Evolutionary conservation across 2,113 vertebrate genomes (phyloP).

Genomic region (Pachypanchax playfairii): DNA sequence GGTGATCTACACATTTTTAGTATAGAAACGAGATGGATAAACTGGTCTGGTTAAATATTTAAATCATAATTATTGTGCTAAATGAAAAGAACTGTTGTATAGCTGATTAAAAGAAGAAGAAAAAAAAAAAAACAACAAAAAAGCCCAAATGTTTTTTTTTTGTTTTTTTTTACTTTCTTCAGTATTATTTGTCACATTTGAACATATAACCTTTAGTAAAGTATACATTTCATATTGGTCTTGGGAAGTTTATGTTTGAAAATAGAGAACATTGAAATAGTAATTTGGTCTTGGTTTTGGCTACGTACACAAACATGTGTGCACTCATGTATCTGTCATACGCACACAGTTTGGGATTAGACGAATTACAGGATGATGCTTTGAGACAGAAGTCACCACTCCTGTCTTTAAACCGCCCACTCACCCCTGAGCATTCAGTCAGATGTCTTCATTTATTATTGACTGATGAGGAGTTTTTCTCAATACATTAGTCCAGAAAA

Average conservation of each 20-base stretch:
- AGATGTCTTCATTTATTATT: constrained; percentile 70
- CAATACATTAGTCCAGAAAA: constrained; percentile 65
- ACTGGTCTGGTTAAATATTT: too few relatives aligned
- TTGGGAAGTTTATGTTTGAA: too few relatives aligned
- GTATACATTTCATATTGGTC: too few relatives aligned
- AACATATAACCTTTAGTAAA: too few relatives aligned
- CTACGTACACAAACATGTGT: neutral
- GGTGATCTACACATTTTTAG: neutral
- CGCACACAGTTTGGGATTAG: neutral
- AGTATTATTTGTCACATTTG: too few relatives aligned
- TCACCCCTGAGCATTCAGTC: constrained; percentile 17
- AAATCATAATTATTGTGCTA: too few relatives aligned
- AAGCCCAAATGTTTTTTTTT: too few relatives aligned
- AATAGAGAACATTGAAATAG: too few relatives aligned
- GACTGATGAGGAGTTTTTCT: constrained; percentile 52
- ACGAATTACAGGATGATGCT: constrained; percentile 19
- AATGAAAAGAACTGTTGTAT: too few relatives aligned
- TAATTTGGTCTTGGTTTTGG: neutral
- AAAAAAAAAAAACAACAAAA: too few relatives aligned
- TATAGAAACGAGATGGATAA: neutral
- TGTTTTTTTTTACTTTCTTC: too few relatives aligned
- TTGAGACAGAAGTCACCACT: neutral
- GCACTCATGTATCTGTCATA: neutral
- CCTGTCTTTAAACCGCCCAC: constrained; percentile 14
- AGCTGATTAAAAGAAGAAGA: too few relatives aligned